Percentiles rank a stretch among this genome's conserved stretches.
phyloP scores from a whole-genome alignment of 2,797 vertebrate genomes.

The Podarcis siculus region DNA sequence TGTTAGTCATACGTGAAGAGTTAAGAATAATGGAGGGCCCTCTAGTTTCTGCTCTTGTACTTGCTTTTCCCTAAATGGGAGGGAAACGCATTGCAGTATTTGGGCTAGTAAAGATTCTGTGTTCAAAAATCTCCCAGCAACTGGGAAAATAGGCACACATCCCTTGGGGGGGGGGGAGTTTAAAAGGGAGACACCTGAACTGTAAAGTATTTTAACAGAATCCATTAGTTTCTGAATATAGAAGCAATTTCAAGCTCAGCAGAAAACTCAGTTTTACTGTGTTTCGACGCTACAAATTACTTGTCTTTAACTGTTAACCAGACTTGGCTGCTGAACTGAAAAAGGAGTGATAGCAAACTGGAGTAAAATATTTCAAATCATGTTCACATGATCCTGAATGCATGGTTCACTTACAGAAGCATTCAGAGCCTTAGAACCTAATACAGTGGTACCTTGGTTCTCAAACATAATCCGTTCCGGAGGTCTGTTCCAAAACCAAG shows the following conservation, averaged over 20 bases:
- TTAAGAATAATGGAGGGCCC: neutral
- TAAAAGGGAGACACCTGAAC: neutral
- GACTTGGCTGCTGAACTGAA: neutral
- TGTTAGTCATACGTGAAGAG: neutral
- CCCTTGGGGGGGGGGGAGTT: neutral
- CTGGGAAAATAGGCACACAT: neutral
- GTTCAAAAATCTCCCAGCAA: neutral
- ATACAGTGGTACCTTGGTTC: neutral
- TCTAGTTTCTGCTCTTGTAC: neutral
- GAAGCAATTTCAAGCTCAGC: neutral
- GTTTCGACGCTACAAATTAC: neutral
- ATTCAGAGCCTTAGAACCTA: neutral
- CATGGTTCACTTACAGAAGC: too few relatives aligned
- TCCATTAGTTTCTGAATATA: neutral
- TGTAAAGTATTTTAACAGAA: neutral
- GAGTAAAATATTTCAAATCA: neutral
- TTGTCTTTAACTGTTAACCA: neutral
- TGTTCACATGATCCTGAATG: too few relatives aligned
- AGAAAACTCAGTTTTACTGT: neutral
- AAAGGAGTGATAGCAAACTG: neutral
- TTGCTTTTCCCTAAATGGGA: neutral
- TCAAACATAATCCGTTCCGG: too few relatives aligned
- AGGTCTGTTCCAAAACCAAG: too few relatives aligned
- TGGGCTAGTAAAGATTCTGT: neutral
- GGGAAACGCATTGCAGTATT: neutral